Evolutionary conservation across 2,888 invertebrate genomes (phyloP).

Genomic region (Apantesis nais): DNA sequence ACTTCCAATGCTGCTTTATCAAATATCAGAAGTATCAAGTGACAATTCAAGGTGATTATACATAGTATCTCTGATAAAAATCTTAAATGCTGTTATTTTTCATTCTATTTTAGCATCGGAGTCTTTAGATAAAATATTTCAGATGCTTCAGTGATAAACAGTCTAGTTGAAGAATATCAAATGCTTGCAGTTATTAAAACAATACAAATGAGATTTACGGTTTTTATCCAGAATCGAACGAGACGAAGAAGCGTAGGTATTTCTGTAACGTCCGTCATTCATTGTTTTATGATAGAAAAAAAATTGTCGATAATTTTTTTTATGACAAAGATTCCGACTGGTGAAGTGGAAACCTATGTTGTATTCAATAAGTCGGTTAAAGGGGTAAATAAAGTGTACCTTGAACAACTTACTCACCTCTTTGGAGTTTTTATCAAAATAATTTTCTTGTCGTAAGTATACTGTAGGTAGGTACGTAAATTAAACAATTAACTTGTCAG

Average conservation of each 20-base stretch:
- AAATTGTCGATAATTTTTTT: slow-evolving; percentile 33
- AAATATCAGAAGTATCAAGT: slow-evolving; percentile 56
- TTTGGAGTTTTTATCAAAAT: slow-evolving; percentile 8
- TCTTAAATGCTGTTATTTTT: slow-evolving; percentile 17
- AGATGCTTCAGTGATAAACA: slow-evolving; percentile 18
- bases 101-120: slow-evolving; percentile 12
- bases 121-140: slow-evolving; percentile 23
- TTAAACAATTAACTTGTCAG: background rate
- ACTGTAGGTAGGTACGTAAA: background rate
- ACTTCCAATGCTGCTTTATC: slow-evolving; percentile 55
- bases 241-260: slow-evolving; percentile 44
- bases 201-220: slow-evolving; percentile 37
- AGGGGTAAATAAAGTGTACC: slow-evolving; percentile 7
- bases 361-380: slow-evolving; percentile 12
- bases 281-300: slow-evolving; percentile 48
- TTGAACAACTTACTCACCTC: background rate
- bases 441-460: slow-evolving; percentile 1
- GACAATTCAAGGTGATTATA: slow-evolving; percentile 61
- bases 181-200: slow-evolving; percentile 19
- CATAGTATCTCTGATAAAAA: slow-evolving; percentile 49
- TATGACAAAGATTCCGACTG: slow-evolving; percentile 31
- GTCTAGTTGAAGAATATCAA: slow-evolving; percentile 25
- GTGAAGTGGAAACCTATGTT: slow-evolving; percentile 21
- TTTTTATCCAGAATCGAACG: slow-evolving; percentile 51
- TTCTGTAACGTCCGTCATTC: slow-evolving; percentile 61